Evolutionary conservation across 2,797 vertebrate species (phyloP).

Genomic region (Enteromius treurensis): DNA sequence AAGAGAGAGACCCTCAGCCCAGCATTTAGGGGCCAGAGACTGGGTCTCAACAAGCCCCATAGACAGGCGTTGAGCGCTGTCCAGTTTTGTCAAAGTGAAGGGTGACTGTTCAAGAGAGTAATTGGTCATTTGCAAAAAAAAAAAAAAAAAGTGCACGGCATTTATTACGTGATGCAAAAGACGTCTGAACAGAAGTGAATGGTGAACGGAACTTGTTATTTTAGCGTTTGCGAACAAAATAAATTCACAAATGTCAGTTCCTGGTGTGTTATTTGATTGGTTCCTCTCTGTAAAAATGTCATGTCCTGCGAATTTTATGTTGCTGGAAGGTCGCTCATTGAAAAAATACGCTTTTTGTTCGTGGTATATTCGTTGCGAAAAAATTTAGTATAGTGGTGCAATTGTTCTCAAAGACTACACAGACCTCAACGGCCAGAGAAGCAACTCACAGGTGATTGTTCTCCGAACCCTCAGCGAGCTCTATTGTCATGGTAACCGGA

Average conservation of each 20-base stretch:
- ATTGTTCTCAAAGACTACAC: slow-evolving; percentile 62
- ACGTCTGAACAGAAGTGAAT: background rate
- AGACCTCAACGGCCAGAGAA: slow-evolving; percentile 58
- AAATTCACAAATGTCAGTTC: background rate
- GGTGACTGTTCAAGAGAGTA: slow-evolving; percentile 50
- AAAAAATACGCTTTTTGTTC: background rate
- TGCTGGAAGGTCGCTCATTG: background rate
- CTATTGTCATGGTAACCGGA: slow-evolving; percentile 79
- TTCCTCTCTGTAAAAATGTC: background rate
- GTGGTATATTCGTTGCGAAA: background rate
- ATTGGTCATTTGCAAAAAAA: slow-evolving; percentile 43
- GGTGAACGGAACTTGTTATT: background rate
- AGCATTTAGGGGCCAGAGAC: slow-evolving; percentile 56
- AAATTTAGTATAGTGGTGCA: slow-evolving; percentile 47
- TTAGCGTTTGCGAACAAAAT: background rate
- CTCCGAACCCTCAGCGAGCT: slow-evolving; percentile 62
- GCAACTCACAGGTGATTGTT: slow-evolving; percentile 70
- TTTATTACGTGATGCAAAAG: slow-evolving; percentile 15
- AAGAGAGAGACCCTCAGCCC: slow-evolving; percentile 53
- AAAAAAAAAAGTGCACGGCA: background rate
- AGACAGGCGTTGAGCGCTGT: slow-evolving; percentile 40
- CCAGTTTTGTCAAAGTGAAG: slow-evolving; percentile 46
- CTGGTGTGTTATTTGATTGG: background rate
- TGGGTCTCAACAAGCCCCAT: slow-evolving; percentile 38
- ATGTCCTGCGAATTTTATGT: background rate